A percentile compares a stretch with the other conserved stretches of the same genome.
phyloP scores from a whole-genome alignment of 2,113 vertebrate species.

The Hyla sarda region DNA sequence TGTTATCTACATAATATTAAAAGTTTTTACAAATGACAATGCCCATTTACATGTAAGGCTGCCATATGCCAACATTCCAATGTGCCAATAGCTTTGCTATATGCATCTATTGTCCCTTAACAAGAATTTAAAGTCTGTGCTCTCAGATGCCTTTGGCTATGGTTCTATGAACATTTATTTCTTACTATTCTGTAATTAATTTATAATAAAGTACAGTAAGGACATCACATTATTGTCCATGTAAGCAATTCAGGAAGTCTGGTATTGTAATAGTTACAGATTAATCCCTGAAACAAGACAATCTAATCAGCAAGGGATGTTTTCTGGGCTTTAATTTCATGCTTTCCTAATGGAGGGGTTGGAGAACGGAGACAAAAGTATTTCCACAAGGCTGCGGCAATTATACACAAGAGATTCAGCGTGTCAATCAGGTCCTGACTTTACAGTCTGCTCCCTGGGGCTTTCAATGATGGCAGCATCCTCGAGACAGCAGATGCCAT shows the following conservation, averaged over 20 bases:
- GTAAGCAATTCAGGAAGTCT: background rate
- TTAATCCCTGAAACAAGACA: background rate
- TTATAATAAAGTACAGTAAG: background rate
- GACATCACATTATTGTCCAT: background rate
- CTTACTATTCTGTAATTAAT: background rate
- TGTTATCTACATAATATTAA: no score
- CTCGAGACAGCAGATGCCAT: constrained; percentile 65
- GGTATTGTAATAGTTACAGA: constrained; percentile 29
- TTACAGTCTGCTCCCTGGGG: constrained; percentile 59
- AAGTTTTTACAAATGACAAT: no score
- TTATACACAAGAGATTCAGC: constrained; percentile 61
- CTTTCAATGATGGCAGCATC: constrained; percentile 59
- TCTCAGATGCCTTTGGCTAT: background rate
- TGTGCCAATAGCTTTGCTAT: background rate
- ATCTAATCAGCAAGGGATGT: constrained; percentile 59
- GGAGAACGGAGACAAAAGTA: constrained; percentile 60
- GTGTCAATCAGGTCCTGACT: constrained; percentile 62
- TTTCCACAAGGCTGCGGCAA: constrained; percentile 61
- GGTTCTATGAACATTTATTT: background rate
- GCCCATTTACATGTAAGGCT: no score
- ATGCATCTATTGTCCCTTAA: background rate
- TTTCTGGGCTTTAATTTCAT: constrained; percentile 59
- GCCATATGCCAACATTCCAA: background rate
- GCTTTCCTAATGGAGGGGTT: constrained; percentile 40
- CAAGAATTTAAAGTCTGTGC: background rate